Base-by-base conservation (phyloP, 2,888 invertebrate genomes). In the Uloborus plumipes region DNA sequence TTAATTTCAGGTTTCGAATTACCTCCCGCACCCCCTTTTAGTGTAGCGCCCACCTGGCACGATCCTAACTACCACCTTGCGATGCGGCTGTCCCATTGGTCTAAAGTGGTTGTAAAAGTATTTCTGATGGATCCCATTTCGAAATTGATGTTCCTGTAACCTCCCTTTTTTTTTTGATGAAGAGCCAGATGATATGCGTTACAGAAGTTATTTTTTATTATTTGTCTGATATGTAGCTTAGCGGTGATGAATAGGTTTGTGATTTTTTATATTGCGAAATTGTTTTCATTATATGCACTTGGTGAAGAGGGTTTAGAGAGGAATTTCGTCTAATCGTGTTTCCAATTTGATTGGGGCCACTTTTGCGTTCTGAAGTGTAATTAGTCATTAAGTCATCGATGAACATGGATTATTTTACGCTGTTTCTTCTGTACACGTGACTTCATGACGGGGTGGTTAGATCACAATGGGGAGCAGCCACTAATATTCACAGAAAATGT, bases 1-100 rank as follows among this genome's bases (percentile, higher is more conserved):
- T 72, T 80, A 80, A 80, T 80, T 80, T 80, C 80, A 62, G 80
- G 80, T 80, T 80, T 80, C 80, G 62, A 70, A 80, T 80, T 74
- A 74, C 80, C 61, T 55, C 58, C 55, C 58, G 11, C 74, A n/a
- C 69, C 69, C 20, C 61, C 76, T 47, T 53, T 39, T 26, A 18
- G 39, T 20, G 20, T 39, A 39, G 39, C 20, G 73, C 79, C 74
- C 80, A 80, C 80, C 80, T 80, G 80, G 80, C 78, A 78, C 78
- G 78, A 78, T 58, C 39, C 65, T 75, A 75, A 75, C 75, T 75
- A 75, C 75, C 31, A 75, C 66, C 77, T 55, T 65, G 31, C 39
- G 55, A 18, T 49, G 20, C n/a, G 15, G 49, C 31, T 58, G 59
- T 70, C 59, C 49, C 80, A 80, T 74, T 80, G 80, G 80, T 70